Evolutionary conservation across 2,888 invertebrate species (phyloP).

Genomic region (Phania funesta): DNA sequence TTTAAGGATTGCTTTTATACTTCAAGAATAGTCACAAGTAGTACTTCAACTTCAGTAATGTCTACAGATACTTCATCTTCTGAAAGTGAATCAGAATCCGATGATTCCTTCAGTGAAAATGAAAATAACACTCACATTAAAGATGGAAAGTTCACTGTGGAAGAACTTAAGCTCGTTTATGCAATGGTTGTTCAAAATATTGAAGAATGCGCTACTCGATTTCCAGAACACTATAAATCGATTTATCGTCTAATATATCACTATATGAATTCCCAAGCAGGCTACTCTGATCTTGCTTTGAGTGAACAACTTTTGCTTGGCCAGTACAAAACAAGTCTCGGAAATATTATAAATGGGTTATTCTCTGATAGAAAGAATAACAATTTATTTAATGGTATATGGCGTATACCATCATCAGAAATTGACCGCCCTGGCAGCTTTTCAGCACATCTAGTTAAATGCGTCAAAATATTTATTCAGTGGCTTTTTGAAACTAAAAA

Average conservation of each 20-base stretch:
- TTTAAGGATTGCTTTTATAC: background rate
- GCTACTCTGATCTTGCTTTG: conserved; percentile 9
- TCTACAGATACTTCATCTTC: conserved; percentile 80
- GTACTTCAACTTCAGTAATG: conserved; percentile 78
- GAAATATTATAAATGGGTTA: conserved; percentile 88
- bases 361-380: conserved; percentile 91
- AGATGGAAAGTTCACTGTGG: conserved; percentile 69
- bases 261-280: conserved; percentile 84
- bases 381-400: conserved; percentile 96
- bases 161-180: conserved; percentile 82
- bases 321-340: conserved; percentile 85
- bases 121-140: conserved; percentile 69
- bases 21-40: conserved; percentile 70
- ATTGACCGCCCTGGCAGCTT: conserved; percentile 96
- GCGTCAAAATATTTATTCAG: conserved; percentile 90
- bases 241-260: conserved; percentile 92
- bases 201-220: conserved; percentile 91
- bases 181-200: conserved; percentile 87
- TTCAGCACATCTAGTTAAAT: conserved; percentile 93
- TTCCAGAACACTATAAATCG: conserved; percentile 96
- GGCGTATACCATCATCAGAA: conserved; percentile 94
- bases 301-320: conserved; percentile 85
- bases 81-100: conserved; percentile 81
- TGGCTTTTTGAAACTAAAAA: conserved; percentile 90
- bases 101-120: conserved; percentile 72